Conservation (phyloP, 2,797 vertebrate species). For the Mus caroli region DNA sequence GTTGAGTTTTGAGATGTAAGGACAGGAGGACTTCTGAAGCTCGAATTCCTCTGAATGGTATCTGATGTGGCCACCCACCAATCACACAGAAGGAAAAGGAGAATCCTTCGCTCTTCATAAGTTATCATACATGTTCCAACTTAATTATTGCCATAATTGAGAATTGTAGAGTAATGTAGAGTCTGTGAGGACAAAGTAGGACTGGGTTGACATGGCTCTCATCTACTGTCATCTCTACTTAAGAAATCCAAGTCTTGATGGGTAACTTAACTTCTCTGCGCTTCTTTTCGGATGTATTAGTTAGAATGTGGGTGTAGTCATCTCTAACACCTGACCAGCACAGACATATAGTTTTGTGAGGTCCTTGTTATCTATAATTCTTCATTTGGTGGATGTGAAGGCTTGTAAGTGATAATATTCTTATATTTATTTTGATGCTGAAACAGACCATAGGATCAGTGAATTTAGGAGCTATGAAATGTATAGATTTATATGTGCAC, state of each 20-base stretch:
- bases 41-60: not conserved
- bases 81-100: not conserved
- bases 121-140: not conserved
- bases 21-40: not conserved
- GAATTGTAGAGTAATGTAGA: not conserved
- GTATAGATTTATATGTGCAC: not conserved
- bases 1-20: conserved; percentile 6
- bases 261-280: not conserved
- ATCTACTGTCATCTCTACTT: not conserved
- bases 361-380: not conserved
- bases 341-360: conserved; percentile 24
- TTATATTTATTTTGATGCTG: conserved; percentile 41
- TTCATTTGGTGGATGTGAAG: not conserved
- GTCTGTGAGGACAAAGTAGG: not conserved
- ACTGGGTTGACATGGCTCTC: not conserved
- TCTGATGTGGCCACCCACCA: not conserved
- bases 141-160: conserved; percentile 46
- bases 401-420: conserved; percentile 18
- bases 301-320: not conserved
- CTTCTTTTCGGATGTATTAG: not conserved
- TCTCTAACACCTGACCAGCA: not conserved
- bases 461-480: conserved; percentile 24
- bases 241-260: not conserved
- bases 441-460: conserved; percentile 14
- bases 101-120: not conserved